Base-by-base conservation (phyloP, 2,797 vertebrate species). In the Arnoldichthys spilopterus region DNA sequence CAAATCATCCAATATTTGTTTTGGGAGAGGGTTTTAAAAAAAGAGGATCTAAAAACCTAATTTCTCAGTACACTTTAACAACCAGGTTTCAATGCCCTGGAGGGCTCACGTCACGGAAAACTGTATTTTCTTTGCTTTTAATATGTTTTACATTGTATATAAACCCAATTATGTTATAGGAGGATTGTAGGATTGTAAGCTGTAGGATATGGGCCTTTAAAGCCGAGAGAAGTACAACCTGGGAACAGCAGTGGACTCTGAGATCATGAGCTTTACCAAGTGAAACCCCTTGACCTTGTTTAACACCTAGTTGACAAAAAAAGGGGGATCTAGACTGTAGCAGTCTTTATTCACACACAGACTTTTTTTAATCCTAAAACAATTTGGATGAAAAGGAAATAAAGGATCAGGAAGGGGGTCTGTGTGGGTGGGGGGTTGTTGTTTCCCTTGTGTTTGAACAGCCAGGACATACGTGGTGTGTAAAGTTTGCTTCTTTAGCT, bases 311-410 rank as follows among this genome's bases (percentile, higher is more conserved):
- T 62, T 30, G 59, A 79, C 63, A 59, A 45, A 61, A 51, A n/a
- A 64, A 13, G 47, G 22, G 12, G 6, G 11, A 72, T 51, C 4
- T 20, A 54, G 68, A 63, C 32, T 32, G 49, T 84, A 84, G 62
- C 54, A 64, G 34, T 20, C 43, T 51, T 32, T 45, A 43, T 72
- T 73, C 73, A 81, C 30, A 79, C 56, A 53, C 9, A 66, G 12
- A 54, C 72, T 56, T 73, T 72, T 79, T 68, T 74, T 81, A 73
- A 82, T 81, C 68, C 75, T 63, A n/a, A 82, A 59, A 70, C 78
- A 32, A 81, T 81, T 80, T 72, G 40, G 28, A 68, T 71, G 63
- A 74, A 53, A 70, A 77, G 53, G 30, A 1, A 30, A 28, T 62
- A 11, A 6, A 70, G 40, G 40, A 62, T 43, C n/a, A 54, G 45